A percentile compares a stretch with the other conserved stretches of the same genome.
These are phyloP conservation scores for Trissolcus basalis DNA, from an alignment of 1,140 invertebrate species.

Conservation along the genomic window DNA sequence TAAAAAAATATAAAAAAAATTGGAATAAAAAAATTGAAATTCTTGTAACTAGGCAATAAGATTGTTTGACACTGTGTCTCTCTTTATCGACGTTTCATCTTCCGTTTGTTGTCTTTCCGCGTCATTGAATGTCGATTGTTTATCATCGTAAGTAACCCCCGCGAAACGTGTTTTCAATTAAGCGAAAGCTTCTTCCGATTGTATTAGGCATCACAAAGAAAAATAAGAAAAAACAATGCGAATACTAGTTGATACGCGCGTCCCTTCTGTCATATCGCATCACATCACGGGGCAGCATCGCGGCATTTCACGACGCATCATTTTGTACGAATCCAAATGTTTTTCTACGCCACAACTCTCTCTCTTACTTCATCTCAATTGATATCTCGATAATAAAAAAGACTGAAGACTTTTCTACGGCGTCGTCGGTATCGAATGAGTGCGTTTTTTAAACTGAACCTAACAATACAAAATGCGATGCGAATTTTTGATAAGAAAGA, in stretches of 20 bases:
- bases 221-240: constrained; percentile 21
- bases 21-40: constrained; percentile 3
- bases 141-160: constrained; percentile 41
- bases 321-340: not conserved
- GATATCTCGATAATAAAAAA: constrained; percentile 28
- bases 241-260: constrained; percentile 46
- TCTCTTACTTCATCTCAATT: constrained; percentile 7
- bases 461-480: constrained; percentile 8
- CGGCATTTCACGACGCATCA: constrained; percentile 45
- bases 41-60: constrained; percentile 22
- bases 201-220: constrained; percentile 39
- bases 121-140: constrained; percentile 49
- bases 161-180: constrained; percentile 32
- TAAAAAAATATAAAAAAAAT: no score
- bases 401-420: constrained; percentile 51
- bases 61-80: constrained; percentile 9
- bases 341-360: constrained; percentile 24
- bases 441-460: constrained; percentile 35
- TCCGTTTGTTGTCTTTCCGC: constrained; percentile 51
- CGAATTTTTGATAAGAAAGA: constrained; percentile 21
- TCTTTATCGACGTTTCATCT: constrained; percentile 23
- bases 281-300: constrained; percentile 36
- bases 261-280: constrained; percentile 9
- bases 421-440: constrained; percentile 41
- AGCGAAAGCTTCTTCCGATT: constrained; percentile 48